A percentile compares a stretch with the other conserved stretches of the same genome.
Conservation (phyloP, 2,888 invertebrate genomes). For the Apoda limacodes region DNA sequence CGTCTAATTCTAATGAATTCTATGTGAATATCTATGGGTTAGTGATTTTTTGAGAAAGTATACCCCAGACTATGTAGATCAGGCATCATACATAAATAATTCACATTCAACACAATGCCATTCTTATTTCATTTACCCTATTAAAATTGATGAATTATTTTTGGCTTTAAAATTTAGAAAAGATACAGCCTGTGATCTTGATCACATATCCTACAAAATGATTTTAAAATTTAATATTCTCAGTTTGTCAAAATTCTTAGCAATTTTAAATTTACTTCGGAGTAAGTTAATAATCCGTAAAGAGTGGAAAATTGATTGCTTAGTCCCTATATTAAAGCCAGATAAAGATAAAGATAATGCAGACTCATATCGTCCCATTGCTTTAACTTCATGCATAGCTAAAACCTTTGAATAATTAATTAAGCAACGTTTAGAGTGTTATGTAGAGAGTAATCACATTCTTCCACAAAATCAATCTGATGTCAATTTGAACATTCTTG, state of each 20-base stretch:
- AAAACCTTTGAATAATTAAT: slow-evolving; percentile 9
- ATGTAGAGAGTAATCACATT: slow-evolving; percentile 7
- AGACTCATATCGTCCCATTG: slow-evolving; percentile 10
- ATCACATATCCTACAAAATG: slow-evolving; percentile 7
- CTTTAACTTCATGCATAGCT: slow-evolving; percentile 9
- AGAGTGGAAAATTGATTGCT: slow-evolving; percentile 10
- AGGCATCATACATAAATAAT: too few species aligned
- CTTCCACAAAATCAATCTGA: slow-evolving; percentile 13
- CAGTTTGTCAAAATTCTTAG: slow-evolving; percentile 1
- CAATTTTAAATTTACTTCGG: slow-evolving; percentile 9
- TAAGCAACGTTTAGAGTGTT: slow-evolving; percentile 10
- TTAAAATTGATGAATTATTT: slow-evolving; percentile 3
- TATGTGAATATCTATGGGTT: not conserved
- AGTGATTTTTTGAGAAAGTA: not conserved
- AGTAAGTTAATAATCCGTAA: slow-evolving; percentile 1
- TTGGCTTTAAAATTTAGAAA: slow-evolving; percentile 2
- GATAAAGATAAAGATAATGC: slow-evolving; percentile 3
- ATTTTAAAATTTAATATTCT: slow-evolving; percentile 1
- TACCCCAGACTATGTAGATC: too few species aligned
- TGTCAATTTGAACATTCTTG: slow-evolving; percentile 8
- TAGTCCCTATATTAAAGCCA: slow-evolving; percentile 10
- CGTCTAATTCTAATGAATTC: not conserved
- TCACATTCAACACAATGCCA: too few species aligned
- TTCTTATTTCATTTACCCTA: too few species aligned
- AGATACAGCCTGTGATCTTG: slow-evolving; percentile 6